phyloP scores from a whole-genome alignment of 2,113 vertebrate genomes.

The Passer montanus region DNA sequence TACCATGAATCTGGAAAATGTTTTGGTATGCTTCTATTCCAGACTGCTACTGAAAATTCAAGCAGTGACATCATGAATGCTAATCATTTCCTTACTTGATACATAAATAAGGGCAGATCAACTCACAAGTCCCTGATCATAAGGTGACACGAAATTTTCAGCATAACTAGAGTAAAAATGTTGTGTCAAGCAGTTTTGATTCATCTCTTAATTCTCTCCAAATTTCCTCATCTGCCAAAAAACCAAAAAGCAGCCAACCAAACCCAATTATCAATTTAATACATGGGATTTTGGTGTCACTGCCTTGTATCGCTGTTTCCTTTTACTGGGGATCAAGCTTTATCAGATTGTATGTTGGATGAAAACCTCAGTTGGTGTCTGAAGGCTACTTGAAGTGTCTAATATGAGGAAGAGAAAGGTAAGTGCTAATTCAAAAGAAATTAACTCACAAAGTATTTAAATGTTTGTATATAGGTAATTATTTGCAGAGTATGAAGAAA shows the following conservation, averaged over 20 bases:
- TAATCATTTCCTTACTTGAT: constrained; percentile 75
- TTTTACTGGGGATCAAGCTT: constrained; percentile 8
- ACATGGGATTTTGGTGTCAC: constrained; percentile 28
- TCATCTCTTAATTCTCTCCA: background rate
- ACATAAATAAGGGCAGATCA: constrained; percentile 44
- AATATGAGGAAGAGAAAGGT: constrained; percentile 62
- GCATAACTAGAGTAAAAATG: background rate
- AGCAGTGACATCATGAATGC: constrained; percentile 58
- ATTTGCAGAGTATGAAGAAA: background rate
- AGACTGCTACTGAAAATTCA: background rate
- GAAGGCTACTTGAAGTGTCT: constrained; percentile 26
- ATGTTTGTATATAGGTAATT: background rate
- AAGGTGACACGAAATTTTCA: constrained; percentile 43
- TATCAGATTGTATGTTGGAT: constrained; percentile 30
- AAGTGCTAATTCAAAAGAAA: constrained; percentile 30
- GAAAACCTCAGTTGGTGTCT: constrained; percentile 46
- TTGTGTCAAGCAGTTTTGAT: background rate
- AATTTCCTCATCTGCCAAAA: background rate
- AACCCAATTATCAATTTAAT: background rate
- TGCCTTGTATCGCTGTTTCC: background rate
- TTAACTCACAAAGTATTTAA: background rate
- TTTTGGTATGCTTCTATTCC: background rate
- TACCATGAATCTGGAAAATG: background rate
- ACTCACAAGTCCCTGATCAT: constrained; percentile 60
- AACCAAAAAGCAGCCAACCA: background rate